These are phyloP conservation scores for Dendrocopos noguchii DNA, from an alignment of 2,113 vertebrate species.

Conservation along the genomic window DNA sequence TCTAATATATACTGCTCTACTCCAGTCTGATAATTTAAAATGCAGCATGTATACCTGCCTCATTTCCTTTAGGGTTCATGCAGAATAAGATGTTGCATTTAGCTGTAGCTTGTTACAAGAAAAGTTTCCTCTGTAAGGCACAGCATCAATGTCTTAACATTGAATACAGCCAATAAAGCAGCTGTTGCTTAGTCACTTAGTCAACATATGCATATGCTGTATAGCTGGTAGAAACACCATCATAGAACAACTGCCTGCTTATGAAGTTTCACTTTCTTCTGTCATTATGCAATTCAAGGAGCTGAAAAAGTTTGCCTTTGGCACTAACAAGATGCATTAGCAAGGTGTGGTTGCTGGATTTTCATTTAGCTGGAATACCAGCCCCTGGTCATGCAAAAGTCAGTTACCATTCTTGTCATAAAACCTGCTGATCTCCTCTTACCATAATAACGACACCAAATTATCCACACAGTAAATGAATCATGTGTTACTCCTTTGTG, in stretches of 20 bases:
- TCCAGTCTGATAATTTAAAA: background rate
- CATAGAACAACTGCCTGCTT: background rate
- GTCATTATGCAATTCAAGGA: background rate
- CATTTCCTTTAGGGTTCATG: background rate
- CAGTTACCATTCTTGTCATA: background rate
- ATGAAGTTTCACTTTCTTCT: background rate
- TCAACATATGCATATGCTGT: background rate
- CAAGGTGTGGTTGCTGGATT: background rate
- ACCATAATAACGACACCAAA: background rate
- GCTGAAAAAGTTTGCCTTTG: background rate
- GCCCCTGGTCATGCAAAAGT: background rate
- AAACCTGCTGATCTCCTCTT: background rate
- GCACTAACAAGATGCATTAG: background rate
- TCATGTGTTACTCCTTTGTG: background rate
- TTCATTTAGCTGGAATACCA: background rate
- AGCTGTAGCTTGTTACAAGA: background rate
- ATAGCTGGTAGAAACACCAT: background rate
- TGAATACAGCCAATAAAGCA: constrained; percentile 16
- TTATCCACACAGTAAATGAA: background rate
- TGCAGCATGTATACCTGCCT: background rate
- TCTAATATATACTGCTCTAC: background rate
- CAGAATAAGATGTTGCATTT: background rate
- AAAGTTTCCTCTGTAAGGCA: background rate
- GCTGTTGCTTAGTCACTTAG: background rate
- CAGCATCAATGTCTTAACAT: background rate